Percentiles rank a stretch among this genome's conserved stretches.
Conservation (phyloP, 2,113 vertebrate species). For the Panurus biarmicus region DNA sequence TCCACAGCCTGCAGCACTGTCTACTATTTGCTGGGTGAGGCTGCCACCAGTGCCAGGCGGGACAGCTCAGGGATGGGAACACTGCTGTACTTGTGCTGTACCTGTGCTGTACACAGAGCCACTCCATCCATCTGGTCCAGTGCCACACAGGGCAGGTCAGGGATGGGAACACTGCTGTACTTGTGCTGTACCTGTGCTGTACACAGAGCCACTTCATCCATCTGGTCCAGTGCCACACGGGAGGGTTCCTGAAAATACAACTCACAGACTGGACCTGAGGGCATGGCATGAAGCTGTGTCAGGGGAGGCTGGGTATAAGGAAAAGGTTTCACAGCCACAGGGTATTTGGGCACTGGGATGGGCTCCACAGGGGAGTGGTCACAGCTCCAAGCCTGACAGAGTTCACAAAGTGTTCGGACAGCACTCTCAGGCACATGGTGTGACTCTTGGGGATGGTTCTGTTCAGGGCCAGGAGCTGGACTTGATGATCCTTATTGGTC, state of each 20-base stretch:
- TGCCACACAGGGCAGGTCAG: accelerated
- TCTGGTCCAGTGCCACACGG: accelerated
- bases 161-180: neutral
- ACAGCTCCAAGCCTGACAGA: neutral
- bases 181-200: neutral
- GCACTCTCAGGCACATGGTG: neutral
- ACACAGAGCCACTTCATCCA: accelerated
- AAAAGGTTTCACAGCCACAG: neutral
- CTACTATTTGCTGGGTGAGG: accelerated
- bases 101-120: accelerated
- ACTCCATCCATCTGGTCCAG: accelerated
- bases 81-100: neutral
- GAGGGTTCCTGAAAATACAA: neutral
- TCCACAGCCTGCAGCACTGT: neutral
- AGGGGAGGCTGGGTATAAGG: neutral
- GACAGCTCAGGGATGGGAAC: neutral
- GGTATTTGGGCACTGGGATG: neutral
- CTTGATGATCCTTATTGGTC: neutral
- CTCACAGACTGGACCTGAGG: neutral
- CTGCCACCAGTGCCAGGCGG: neutral
- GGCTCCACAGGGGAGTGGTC: neutral
- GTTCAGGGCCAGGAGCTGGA: neutral
- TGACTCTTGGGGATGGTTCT: neutral
- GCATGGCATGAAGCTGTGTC: neutral
- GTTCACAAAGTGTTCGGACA: neutral